A percentile compares a stretch with the other conserved stretches of the same genome.
Conservation (phyloP, 2,113 vertebrate species). For the Baryphthengus martii region DNA sequence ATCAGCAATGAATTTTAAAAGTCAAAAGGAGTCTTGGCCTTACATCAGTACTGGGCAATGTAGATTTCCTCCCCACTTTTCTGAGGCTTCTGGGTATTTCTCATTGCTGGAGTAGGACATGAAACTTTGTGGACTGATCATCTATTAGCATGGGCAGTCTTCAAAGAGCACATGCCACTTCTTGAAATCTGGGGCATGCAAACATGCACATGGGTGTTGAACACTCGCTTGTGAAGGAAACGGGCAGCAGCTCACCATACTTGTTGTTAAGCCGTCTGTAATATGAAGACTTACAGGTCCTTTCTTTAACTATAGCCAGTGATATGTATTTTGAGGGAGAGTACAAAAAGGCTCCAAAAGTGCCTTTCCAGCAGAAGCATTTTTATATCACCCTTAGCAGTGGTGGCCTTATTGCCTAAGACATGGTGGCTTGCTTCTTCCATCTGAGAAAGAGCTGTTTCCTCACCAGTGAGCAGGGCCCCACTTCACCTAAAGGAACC, state of each 20-base stretch:
- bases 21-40: neutral
- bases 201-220: neutral
- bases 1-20: neutral
- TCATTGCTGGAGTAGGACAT: neutral
- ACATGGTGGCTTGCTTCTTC: neutral
- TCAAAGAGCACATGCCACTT: neutral
- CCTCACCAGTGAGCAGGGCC: neutral
- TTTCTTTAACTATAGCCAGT: neutral
- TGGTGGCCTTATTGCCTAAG: neutral
- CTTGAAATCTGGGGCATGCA: neutral
- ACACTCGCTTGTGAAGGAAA: neutral
- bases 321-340: neutral
- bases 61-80: neutral
- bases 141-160: rapidly evolving
- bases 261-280: neutral
- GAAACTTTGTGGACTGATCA: neutral
- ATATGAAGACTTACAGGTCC: no score
- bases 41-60: neutral
- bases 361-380: neutral
- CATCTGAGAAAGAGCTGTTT: neutral
- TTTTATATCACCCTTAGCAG: neutral
- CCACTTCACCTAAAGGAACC: neutral
- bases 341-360: neutral
- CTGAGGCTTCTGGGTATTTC: neutral
- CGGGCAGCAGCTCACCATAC: neutral